phyloP scores from a whole-genome alignment of 1,140 invertebrate genomes.

The Drosophila pseudoobscura region DNA sequence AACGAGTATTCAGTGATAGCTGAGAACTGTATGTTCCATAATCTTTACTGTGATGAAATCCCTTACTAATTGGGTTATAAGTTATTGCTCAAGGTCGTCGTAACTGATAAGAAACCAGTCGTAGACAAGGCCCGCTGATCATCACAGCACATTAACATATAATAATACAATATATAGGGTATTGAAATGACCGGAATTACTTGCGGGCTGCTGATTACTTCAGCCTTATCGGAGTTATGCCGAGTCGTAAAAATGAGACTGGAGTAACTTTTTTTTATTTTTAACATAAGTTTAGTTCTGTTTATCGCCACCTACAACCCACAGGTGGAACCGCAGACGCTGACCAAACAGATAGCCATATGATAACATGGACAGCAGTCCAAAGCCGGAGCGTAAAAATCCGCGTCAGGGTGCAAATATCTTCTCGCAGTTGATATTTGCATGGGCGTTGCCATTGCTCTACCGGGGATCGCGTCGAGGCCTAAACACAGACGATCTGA shows the following conservation, averaged over 20 bases:
- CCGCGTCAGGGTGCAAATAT: slow-evolving; percentile 75
- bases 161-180: too few species aligned
- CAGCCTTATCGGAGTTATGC: too few species aligned
- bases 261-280: slow-evolving; percentile 7
- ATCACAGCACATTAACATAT: too few species aligned
- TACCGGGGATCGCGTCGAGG: slow-evolving; percentile 73
- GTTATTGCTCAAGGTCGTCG: slow-evolving; percentile 37
- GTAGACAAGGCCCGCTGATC: too few species aligned
- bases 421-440: slow-evolving; percentile 82
- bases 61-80: neutral
- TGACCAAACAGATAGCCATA: slow-evolving; percentile 2
- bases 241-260: too few species aligned
- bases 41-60: neutral
- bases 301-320: slow-evolving; percentile 9
- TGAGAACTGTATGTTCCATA: too few species aligned
- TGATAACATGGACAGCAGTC: slow-evolving; percentile 76
- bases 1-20: too few species aligned
- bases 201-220: neutral
- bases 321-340: slow-evolving; percentile 15
- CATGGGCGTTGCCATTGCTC: slow-evolving; percentile 80
- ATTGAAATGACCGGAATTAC: neutral
- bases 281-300: slow-evolving; percentile 20
- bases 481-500: slow-evolving; percentile 77
- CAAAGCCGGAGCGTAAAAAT: slow-evolving; percentile 76
- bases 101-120: slow-evolving; percentile 18